Base-by-base conservation (phyloP, 37 sponge, comb jelly and placozoan species). In the Spongilla lacustris region DNA sequence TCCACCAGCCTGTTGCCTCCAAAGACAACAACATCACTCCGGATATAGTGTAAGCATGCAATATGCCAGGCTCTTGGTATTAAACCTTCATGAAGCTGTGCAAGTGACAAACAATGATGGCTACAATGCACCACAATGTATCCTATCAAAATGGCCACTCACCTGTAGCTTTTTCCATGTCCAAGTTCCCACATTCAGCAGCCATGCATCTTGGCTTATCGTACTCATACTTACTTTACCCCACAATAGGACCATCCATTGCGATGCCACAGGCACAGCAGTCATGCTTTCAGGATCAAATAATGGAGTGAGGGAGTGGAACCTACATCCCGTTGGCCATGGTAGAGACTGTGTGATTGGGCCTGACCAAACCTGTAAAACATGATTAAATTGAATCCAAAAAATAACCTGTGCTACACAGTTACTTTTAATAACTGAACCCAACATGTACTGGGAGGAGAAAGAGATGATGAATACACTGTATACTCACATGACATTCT, bases 301-400 rank as follows among this genome's bases (percentile, higher is more conserved):
- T 6, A 89, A 84, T 17, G 89, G 73, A 13, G 83, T 69, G 1
- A 89, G 58, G 38, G 84, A 71, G 34, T 71, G 9, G n/a, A 83
- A 83, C 11, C 68, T 48, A 17, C 28, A 24, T 2, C 33, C 36
- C 24, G 0, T 87, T 1, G 88, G 88, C 69, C 68, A 81, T 17
- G 69, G 81, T 27, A 81, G 49, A 4, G 19, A 31, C 0, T 28
- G 27, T 13, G 46, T 81, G 0, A 75, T 2, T 26, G 76, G 82
- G 50, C 80, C 82, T 48, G 26, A 74, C 66, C 73, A 87, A 26
- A 34, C 28, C 88, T 87, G 73, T 10, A n/a, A 23, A 30, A 28
- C 5, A 69, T n/a, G n/a, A n/a, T n/a, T n/a, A n/a, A n/a, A n/a
- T n/a, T n/a, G n/a, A n/a, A n/a, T n/a, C n/a, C n/a, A n/a, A n/a